Evolutionary conservation across 2,113 vertebrate genomes (phyloP).

Genomic region (Trematocara unimaculatum): DNA sequence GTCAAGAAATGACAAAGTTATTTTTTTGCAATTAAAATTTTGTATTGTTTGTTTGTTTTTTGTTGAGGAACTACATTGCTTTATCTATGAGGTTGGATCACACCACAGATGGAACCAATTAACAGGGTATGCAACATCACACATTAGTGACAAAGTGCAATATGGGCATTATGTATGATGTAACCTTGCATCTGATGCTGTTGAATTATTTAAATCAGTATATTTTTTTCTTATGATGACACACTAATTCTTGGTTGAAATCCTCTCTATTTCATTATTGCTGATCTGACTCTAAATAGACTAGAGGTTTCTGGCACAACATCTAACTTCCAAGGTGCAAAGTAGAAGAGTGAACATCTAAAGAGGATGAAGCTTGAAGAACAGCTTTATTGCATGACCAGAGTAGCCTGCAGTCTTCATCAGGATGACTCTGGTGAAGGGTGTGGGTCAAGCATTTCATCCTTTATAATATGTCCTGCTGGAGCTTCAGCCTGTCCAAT

Average conservation of each 20-base stretch:
- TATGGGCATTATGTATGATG: not conserved
- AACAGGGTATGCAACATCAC: not conserved
- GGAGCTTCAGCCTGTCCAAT: not conserved
- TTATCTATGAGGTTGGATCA: not conserved
- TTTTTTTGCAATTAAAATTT: not conserved
- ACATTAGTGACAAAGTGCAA: not conserved
- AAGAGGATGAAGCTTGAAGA: not conserved
- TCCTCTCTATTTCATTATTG: not conserved
- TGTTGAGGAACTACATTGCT: not conserved
- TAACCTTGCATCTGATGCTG: not conserved
- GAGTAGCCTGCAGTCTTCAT: not conserved
- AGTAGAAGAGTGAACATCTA: not conserved
- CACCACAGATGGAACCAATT: not conserved
- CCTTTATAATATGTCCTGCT: not conserved
- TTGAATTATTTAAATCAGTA: not conserved
- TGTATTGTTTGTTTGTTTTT: not conserved
- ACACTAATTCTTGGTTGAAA: not conserved
- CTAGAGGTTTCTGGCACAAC: not conserved
- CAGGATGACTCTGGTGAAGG: not conserved
- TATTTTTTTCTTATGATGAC: not conserved
- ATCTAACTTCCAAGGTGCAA: not conserved
- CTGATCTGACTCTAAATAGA: not conserved
- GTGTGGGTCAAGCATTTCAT: not conserved
- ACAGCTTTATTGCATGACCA: not conserved
- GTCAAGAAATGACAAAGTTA: not conserved